Evolutionary conservation across 2,888 invertebrate genomes (phyloP), one percentile per base, ranked within the genome.

Genomic region (Pachliopta kotzebuea): DNA sequence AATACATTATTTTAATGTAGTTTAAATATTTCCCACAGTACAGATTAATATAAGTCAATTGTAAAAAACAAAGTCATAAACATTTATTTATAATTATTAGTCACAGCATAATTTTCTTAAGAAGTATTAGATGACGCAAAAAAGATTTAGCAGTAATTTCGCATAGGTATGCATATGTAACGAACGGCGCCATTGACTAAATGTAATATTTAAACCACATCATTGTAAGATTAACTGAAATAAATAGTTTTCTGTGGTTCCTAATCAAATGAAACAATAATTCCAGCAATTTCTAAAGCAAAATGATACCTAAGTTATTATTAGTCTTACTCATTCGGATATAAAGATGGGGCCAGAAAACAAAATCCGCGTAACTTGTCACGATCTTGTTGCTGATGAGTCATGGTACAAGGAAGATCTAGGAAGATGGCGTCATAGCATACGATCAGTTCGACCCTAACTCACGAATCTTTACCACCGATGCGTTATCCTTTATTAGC

Each of bases 371-470:
- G 69, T 79, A 75, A 71, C 83, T 76, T 88, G 88, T 90, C 90
- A 90, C 88, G 90, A 90, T 73, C 83, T 76, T 68, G 75, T 60
- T 69, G 70, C 62, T 66, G 76, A 79, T 91, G 90, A 90, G 78
- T 90, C 90, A 90, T 74, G 70, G 58, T 79, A 84, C 78, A 77
- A 88, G 88, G 90, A 90, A 89, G 88, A 87, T 85, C 83, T 80
- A 76, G 84, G 80, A 79, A 75, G 78, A 84, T 90, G 89, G 80
- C 90, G 88, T 90, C 90, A 90, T 83, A 70, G 62, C 69, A 66
- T 62, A 70, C 60, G 68, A 68, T 62, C 66, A 68, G 56, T 72
- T 71, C 66, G 66, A 65, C 67, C 68, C 73, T 66, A 71, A 67
- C 70, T 71, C 68, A 70, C 72, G 71, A 65, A 55, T 63, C 42